Percentiles rank a stretch among this genome's conserved stretches.
Evolutionary conservation across 2,797 vertebrate genomes (phyloP).

Genomic region (Tragelaphus eurycerus): DNA sequence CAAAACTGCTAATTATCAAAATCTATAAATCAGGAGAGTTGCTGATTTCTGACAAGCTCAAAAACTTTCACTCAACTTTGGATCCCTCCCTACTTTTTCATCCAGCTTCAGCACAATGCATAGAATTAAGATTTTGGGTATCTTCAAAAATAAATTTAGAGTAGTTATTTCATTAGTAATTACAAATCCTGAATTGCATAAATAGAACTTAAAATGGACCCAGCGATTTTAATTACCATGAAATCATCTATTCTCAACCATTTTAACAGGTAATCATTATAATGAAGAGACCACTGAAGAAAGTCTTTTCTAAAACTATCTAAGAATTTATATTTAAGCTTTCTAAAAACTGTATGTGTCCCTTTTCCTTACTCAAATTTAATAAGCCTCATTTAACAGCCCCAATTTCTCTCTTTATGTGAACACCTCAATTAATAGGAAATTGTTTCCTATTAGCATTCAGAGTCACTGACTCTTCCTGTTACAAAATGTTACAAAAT

Average conservation of each 20-base stretch:
- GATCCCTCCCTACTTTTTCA: neutral
- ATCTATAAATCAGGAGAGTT: neutral
- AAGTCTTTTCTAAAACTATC: neutral
- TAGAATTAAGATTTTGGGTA: neutral
- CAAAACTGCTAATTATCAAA: neutral
- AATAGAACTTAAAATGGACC: neutral
- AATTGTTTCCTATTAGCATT: conserved; percentile 23
- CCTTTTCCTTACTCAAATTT: neutral
- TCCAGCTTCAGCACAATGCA: neutral
- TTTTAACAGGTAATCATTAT: neutral
- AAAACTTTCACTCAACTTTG: neutral
- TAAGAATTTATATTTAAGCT: neutral
- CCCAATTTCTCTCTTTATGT: neutral
- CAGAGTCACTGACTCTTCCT: neutral
- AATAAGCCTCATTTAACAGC: neutral
- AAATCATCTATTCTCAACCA: neutral
- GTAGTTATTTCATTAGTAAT: neutral
- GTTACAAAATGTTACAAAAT: neutral
- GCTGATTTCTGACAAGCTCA: neutral
- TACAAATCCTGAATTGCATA: neutral
- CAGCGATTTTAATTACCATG: neutral
- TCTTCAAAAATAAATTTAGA: neutral
- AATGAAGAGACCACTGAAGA: neutral
- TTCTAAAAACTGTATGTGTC: neutral
- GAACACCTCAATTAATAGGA: neutral